These are phyloP conservation scores for Harpagoxenus sublaevis DNA, from an alignment of 2,888 invertebrate species.

Conservation along the genomic window DNA sequence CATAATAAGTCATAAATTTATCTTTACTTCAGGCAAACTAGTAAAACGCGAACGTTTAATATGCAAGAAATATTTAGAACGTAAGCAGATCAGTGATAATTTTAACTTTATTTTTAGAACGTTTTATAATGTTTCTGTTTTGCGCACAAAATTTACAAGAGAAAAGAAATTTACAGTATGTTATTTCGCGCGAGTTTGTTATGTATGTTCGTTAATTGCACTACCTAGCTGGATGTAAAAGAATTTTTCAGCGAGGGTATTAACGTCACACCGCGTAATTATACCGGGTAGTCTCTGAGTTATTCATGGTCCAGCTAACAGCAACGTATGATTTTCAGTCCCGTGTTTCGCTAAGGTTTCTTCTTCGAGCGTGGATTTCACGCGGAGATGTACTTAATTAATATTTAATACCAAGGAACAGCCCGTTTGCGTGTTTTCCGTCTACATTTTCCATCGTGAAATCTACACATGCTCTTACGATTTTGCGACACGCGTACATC, in stretches of 20 bases:
- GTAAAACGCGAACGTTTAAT: neutral
- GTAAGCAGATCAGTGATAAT: neutral
- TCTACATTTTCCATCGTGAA: neutral
- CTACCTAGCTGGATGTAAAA: neutral
- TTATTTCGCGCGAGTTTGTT: neutral
- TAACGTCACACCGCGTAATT: neutral
- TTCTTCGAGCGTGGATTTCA: slow-evolving; percentile 43
- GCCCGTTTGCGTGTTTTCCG: neutral
- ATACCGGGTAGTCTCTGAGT: neutral
- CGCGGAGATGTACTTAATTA: neutral
- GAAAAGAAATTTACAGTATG: neutral
- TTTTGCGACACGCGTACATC: neutral
- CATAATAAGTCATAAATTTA: neutral
- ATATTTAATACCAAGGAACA: neutral
- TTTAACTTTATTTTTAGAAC: neutral
- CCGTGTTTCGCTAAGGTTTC: neutral
- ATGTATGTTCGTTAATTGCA: neutral
- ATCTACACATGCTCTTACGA: neutral
- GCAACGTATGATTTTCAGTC: neutral
- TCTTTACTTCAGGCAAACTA: neutral
- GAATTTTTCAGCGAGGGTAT: neutral
- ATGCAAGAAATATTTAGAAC: neutral
- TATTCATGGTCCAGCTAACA: slow-evolving; percentile 3
- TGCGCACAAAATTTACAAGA: neutral
- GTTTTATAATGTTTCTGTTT: neutral